Percentiles rank a stretch among this genome's conserved stretches.
phyloP scores from a whole-genome alignment of 2,888 invertebrate species.

The Lochmaea capreae region DNA sequence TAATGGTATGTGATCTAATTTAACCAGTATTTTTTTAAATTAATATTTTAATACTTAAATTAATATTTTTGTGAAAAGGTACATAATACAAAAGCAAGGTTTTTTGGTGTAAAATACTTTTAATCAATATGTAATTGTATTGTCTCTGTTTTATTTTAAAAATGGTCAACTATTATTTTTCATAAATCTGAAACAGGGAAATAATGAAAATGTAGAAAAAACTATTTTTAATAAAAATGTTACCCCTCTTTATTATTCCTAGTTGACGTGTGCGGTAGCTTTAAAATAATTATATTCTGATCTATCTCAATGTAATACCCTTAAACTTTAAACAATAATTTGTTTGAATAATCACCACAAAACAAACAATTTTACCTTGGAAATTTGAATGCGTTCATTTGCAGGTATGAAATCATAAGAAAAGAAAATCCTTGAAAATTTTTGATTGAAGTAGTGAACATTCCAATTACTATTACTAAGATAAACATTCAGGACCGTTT shows the following conservation, averaged over 20 bases:
- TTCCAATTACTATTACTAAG: neutral
- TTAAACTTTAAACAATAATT: neutral
- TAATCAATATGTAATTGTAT: too few relatives aligned
- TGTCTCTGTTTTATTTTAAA: too few relatives aligned
- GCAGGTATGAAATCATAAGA: slow-evolving; percentile 7
- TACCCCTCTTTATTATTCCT: too few relatives aligned
- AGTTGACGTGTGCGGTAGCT: too few relatives aligned
- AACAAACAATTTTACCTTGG: neutral
- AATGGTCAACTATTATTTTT: too few relatives aligned
- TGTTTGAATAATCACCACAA: neutral
- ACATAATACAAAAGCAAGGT: slow-evolving; percentile 4
- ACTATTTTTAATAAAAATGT: too few relatives aligned
- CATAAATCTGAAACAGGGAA: too few relatives aligned
- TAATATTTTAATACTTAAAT: slow-evolving; percentile 1
- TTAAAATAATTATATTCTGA: too few relatives aligned
- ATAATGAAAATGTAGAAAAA: too few relatives aligned
- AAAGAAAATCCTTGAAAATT: slow-evolving; percentile 9
- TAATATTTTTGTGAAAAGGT: slow-evolving; percentile 11
- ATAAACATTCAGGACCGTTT: slow-evolving; percentile 9
- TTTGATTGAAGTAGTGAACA: neutral
- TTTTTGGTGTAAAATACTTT: neutral
- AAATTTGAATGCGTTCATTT: slow-evolving; percentile 1
- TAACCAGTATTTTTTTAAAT: neutral
- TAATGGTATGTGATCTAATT: slow-evolving; percentile 73
- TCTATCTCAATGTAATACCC: too few relatives aligned